Evolutionary conservation across 2,888 invertebrate genomes (phyloP), one percentile per base, ranked within the genome.

Genomic region (Holacanthella duospinosa): DNA sequence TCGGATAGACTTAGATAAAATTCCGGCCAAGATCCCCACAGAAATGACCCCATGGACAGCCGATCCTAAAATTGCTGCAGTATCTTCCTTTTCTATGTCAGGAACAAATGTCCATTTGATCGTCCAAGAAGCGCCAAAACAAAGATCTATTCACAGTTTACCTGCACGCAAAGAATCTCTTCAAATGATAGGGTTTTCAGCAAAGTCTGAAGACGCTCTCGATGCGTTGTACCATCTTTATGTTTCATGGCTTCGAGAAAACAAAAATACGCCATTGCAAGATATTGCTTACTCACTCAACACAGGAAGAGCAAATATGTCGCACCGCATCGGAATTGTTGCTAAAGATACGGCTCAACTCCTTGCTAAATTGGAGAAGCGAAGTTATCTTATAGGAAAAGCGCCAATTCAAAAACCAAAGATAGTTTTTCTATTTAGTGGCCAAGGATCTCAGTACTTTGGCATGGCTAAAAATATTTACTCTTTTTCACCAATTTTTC

Each of bases 11-110:
- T 59, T 70, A 1, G 63, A 65, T 28, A 29, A 58, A 4, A 36
- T 70, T 61, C 67, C 68, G 12, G 62, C 67, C 3, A 29, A 48
- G 21, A 68, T 69, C 44, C 71, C 71, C 24, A 53, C n/a, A 2
- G 54, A 53, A 54, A 12, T 36, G 24, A 29, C 63, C 58, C 2
- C 16, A 1, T 25, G 19, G 24, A 26, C 12, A n/a, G n/a, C n/a
- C 1, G 25, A 62, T 1, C 44, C 2, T 25, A 2, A 25, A 36
- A 58, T 62, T 53, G 62, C 62, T 44, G 59, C n/a, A 16, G 36
- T 62, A 2, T 59, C 54, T 28, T 67, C 59, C 1, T 59, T 62
- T 21, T 27, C 59, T 1, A 29, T 59, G 6, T 29, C 25, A 29
- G 62, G 68, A n/a, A 36, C 62, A 1, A 59, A 62, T 54, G 62